Evolutionary conservation across 2,113 vertebrate species (phyloP), one percentile per base, ranked within the genome.

Genomic region (Bos javanicus): DNA sequence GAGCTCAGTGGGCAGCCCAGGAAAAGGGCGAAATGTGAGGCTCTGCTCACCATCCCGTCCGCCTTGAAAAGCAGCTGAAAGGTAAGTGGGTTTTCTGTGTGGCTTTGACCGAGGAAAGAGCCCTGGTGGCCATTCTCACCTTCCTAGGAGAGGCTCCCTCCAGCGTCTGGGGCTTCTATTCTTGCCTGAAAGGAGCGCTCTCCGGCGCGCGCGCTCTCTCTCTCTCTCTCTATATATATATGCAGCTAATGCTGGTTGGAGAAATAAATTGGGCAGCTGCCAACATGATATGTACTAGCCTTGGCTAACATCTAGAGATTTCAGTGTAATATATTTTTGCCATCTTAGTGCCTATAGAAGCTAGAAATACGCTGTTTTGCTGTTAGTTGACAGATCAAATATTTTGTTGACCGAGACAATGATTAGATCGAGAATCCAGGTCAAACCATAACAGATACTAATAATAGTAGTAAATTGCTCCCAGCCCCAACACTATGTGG

Each of bases 41-140:
- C 71, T 36, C 85, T 86, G 43, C 71, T 67, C 7, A 1, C 60
- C 64, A 54, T n/a, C 81, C 89, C 26, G 33, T 30, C 60, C 46
- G 52, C 64, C n/a, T 87, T 84, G 95, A 93, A 96, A 93, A 97
- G 54, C 87, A 82, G 59, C 95, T 93, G 67, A 96, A 97, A 98
- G 98, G 98, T 98, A 97, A 97, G 98, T 97, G 64, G 13, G 76
- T 64, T 90, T 96, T 97, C 87, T 82, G 36, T 87, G 64, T 92
- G 89, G 48, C 74, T 97, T 93, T 97, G 83, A 93, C 56, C 7
- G 87, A 91, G 54, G 86, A 91, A 48, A 94, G 74, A 85, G 76
- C 25, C 50, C 78, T 74, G 74, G 33, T 83, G 89, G 33, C 56
- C 89, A 64, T 94, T 94, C 86, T 97, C 90, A 78, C 54, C 36